Conservation (phyloP, 2,888 invertebrate species). For the Neoitamus cyanurus region DNA sequence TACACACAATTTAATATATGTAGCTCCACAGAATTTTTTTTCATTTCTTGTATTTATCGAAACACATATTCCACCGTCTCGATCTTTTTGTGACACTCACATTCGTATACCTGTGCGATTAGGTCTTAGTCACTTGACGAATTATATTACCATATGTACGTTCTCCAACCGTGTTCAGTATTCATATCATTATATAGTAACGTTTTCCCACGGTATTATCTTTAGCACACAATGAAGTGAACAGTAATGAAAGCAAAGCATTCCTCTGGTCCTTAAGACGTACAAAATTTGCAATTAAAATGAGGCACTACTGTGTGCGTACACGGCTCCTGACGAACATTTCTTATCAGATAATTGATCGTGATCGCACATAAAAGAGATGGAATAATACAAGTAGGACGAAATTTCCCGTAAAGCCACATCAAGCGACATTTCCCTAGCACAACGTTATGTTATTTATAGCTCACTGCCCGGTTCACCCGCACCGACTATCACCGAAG, state of each 20-base stretch:
- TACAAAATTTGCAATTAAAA: neutral
- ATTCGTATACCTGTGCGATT: too few species aligned
- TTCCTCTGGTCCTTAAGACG: neutral
- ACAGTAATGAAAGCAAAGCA: neutral
- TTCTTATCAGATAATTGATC: neutral
- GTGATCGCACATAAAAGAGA: neutral
- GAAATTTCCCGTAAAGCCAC: neutral
- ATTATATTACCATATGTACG: too few species aligned
- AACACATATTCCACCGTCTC: too few species aligned
- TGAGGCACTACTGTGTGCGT: neutral
- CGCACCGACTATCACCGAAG: neutral
- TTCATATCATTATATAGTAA: neutral
- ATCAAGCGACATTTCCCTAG: neutral
- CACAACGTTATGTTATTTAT: neutral
- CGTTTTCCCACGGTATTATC: neutral
- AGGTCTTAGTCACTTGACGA: too few species aligned
- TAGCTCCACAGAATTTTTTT: too few species aligned
- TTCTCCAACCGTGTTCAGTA: too few species aligned
- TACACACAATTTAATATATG: too few species aligned
- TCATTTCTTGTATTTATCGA: too few species aligned
- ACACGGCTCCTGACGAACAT: neutral
- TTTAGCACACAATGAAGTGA: neutral
- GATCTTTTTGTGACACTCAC: too few species aligned
- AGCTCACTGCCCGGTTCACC: neutral
- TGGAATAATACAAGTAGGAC: neutral